Conservation (phyloP, 2,888 invertebrate genomes). For the Zootermopsis nevadensis region DNA sequence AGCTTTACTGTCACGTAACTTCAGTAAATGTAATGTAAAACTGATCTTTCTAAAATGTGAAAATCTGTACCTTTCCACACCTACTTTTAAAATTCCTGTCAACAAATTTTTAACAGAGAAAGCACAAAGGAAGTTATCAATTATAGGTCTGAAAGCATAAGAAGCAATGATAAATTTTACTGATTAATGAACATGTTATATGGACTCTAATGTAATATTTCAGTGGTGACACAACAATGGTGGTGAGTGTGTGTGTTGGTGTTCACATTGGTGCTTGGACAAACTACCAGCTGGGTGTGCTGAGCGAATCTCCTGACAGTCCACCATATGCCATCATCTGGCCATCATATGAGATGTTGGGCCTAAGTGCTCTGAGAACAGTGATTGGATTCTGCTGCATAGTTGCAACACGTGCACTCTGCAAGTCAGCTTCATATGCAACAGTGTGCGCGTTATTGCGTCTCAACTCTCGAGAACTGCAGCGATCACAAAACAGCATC, state of each 20-base stretch:
- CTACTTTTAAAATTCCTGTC: no score
- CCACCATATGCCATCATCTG: slow-evolving; percentile 84
- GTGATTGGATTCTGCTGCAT: slow-evolving; percentile 81
- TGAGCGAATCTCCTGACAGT: slow-evolving; percentile 69
- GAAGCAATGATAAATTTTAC: no score
- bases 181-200: no score
- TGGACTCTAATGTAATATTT: not conserved
- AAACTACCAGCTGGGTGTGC: slow-evolving; percentile 81
- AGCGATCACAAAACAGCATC: slow-evolving; percentile 73
- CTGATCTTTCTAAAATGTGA: no score
- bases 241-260: slow-evolving; percentile 84
- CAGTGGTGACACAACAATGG: slow-evolving; percentile 91
- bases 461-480: slow-evolving; percentile 74
- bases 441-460: slow-evolving; percentile 77
- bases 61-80: no score
- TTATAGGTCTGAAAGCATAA: no score
- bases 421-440: slow-evolving; percentile 77
- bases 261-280: slow-evolving; percentile 85
- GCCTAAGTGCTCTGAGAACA: slow-evolving; percentile 73
- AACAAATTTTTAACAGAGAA: no score
- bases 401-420: slow-evolving; percentile 73
- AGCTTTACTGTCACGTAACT: no score
- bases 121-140: no score
- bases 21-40: no score
- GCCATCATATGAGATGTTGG: slow-evolving; percentile 80